Conservation (phyloP, 2,888 invertebrate species). For the Lomographa bimaculata region DNA sequence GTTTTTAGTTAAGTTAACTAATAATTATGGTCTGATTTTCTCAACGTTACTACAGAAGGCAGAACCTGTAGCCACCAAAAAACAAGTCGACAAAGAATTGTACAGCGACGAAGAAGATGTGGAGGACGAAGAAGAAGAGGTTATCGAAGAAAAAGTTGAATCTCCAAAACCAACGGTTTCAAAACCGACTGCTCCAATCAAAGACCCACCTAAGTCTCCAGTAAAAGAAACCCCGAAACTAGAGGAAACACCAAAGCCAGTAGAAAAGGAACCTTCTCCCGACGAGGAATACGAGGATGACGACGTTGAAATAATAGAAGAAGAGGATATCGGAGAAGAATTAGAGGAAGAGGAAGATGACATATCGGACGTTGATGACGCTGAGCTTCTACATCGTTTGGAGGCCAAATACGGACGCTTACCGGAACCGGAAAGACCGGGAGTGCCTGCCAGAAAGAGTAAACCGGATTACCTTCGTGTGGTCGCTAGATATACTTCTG, state of each 20-base stretch:
- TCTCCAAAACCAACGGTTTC: conserved; percentile 6
- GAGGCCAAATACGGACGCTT: conserved; percentile 90
- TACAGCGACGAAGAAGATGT: conserved; percentile 67
- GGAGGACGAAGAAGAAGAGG: conserved; percentile 57
- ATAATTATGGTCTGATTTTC: too few relatives aligned
- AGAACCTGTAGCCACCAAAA: conserved; percentile 29
- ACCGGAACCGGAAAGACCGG: conserved; percentile 77
- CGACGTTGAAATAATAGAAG: conserved; percentile 75
- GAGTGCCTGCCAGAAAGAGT: conserved; percentile 78
- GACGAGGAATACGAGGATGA: conserved; percentile 54
- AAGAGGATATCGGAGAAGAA: conserved; percentile 76
- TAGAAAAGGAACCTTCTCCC: conserved; percentile 42
- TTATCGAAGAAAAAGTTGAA: conserved; percentile 39
- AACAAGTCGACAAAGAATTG: conserved; percentile 55
- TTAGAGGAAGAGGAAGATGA: conserved; percentile 80
- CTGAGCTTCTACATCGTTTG: conserved; percentile 86
- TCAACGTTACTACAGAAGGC: conserved; percentile 47
- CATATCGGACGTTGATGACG: conserved; percentile 87
- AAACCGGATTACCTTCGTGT: conserved; percentile 45
- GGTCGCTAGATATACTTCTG: conserved; percentile 3
- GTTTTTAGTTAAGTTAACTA: too few relatives aligned
- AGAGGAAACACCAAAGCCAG: conserved; percentile 20
- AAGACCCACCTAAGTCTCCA: conserved; percentile 35
- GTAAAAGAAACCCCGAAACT: conserved; percentile 40
- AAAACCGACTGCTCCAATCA: conserved; percentile 12